Base-by-base conservation (phyloP, 2,113 vertebrate species). In the Corydoras maculifer region DNA sequence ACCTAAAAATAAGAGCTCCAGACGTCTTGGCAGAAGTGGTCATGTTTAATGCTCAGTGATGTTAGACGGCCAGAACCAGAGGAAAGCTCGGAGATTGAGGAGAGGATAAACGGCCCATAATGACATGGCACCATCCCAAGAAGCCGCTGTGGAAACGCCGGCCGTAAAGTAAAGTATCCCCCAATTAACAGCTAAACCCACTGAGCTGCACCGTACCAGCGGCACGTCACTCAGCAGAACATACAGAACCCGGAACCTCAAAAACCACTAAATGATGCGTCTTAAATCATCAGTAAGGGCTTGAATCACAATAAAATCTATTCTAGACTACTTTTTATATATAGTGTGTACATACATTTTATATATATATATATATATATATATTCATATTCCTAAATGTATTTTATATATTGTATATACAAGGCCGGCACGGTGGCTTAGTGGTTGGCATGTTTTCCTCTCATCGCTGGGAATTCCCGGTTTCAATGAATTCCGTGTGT, bases 101-200 rank as follows among this genome's bases (percentile, higher is more conserved):
- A 75, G 54, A 30, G 43, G 35, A 31, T 69, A 69, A 72, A 69
- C 14, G 31, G 65, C 6, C 49, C 48, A 62, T 58, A 62, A 68
- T 53, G 31, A 30, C 25, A 63, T 30, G 65, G 65, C 64, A 68
- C 5, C 3, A 30, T 57, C 49, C 64, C 69, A 68, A 29, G 25
- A 50, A 49, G 59, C 25, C 49, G 32, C 49, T 8, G 2, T 10
- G 57, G 49, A 32, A 66, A 60, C 61, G 58, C 25, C 62, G 18
- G 35, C 9, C 11, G 10, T 55, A 49, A 49, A 50, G 10, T 12
- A 15, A 35, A 68, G 54, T n/a, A 68, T 35, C 15, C 15, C 55
- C 62, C 58, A 49, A 68, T 68, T 59, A 57, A 32, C 35, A 3
- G n/a, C 58, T n/a, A 65, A 49, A 65, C 58, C 65, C 58, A 58